Conservation (phyloP, 2,888 invertebrate species). For the Eurytoma californica region DNA sequence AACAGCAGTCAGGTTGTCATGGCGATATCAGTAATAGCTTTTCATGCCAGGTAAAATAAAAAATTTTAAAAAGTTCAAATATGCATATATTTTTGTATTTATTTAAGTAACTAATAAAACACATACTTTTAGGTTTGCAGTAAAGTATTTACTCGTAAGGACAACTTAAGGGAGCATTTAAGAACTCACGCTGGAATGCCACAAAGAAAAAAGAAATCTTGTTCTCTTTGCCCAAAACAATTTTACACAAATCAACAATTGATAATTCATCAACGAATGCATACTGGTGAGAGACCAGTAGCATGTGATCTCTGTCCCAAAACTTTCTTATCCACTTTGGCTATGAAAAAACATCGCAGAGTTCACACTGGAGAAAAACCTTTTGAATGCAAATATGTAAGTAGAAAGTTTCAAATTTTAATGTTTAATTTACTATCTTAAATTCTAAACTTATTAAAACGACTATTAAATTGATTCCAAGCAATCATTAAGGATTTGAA, state of each 20-base stretch:
- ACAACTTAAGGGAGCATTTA: constrained; percentile 84
- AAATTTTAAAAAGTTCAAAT: background rate
- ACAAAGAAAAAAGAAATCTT: constrained; percentile 78
- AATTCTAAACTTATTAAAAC: constrained; percentile 18
- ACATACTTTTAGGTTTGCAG: constrained; percentile 75
- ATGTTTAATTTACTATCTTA: constrained; percentile 2
- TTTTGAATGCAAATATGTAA: constrained; percentile 75
- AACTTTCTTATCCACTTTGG: constrained; percentile 84
- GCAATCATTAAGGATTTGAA: constrained; percentile 66
- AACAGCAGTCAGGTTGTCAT: constrained; percentile 77
- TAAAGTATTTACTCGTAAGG: constrained; percentile 80
- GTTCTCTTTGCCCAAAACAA: constrained; percentile 81
- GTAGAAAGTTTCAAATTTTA: constrained; percentile 55
- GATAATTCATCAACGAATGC: constrained; percentile 81
- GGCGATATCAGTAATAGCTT: constrained; percentile 76
- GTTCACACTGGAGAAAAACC: constrained; percentile 79
- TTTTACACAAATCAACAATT: constrained; percentile 76
- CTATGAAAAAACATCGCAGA: constrained; percentile 84
- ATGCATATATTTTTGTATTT: background rate
- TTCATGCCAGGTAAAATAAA: constrained; percentile 77
- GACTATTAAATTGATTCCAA: constrained; percentile 63
- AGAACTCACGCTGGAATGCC: constrained; percentile 81
- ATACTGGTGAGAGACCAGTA: constrained; percentile 82
- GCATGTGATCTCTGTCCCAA: constrained; percentile 85
- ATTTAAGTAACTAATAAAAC: constrained; percentile 4